Evolutionary conservation across 2,797 vertebrate species (phyloP).

Genomic region (Psittacula echo): DNA sequence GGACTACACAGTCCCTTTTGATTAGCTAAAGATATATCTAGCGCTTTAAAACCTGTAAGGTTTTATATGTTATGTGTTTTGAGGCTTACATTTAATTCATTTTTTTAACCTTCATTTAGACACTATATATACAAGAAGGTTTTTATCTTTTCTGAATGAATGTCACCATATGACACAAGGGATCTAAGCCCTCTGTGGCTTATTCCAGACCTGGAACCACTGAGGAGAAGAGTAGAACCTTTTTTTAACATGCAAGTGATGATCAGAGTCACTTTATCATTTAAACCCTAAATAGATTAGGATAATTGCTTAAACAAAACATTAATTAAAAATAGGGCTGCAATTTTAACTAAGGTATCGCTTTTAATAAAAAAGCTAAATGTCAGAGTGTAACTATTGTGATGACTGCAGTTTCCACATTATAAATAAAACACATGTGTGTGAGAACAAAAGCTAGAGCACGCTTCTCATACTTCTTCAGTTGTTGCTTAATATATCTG

Average conservation of each 20-base stretch:
- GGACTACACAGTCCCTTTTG: background rate
- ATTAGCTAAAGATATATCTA: background rate
- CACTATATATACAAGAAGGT: background rate
- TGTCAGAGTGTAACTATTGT: background rate
- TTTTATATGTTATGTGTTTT: background rate
- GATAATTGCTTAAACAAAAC: background rate
- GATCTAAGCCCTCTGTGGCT: background rate
- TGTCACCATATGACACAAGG: background rate
- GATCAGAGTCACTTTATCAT: background rate
- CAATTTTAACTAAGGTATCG: background rate
- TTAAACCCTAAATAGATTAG: background rate
- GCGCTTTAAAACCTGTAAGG: background rate
- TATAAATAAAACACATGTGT: conserved; percentile 46
- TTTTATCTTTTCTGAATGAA: background rate
- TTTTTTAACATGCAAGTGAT: background rate
- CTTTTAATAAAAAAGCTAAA: background rate
- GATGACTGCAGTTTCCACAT: conserved; percentile 11
- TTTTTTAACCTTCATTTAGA: background rate
- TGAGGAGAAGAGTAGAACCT: background rate
- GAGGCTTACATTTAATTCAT: background rate
- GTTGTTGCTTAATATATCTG: conserved; percentile 45
- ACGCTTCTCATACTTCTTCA: conserved; percentile 14
- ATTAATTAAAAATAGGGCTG: background rate
- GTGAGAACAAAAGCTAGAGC: conserved; percentile 25
- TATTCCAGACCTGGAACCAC: background rate